Evolutionary conservation across 2,888 invertebrate species (phyloP).

Genomic region (Linnaemya tessellans): DNA sequence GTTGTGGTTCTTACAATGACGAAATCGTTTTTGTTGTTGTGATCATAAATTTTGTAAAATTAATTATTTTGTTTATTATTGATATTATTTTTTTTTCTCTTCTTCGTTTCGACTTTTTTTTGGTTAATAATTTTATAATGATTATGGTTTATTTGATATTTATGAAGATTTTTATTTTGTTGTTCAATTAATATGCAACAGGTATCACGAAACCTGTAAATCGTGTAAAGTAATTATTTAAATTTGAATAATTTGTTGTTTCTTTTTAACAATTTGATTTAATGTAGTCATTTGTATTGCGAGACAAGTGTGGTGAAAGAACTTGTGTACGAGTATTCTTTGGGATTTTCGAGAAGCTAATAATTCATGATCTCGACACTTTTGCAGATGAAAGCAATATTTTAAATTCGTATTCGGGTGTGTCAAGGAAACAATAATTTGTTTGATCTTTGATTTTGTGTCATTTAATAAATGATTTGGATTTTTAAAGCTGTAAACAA

Average conservation of each 20-base stretch:
- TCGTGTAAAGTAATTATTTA: constrained; percentile 13
- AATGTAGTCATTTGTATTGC: neutral
- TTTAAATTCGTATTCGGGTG: too few relatives aligned
- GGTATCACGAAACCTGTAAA: constrained; percentile 40
- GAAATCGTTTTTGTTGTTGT: constrained; percentile 62
- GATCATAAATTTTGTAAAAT: constrained; percentile 71
- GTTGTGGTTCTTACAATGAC: constrained; percentile 52
- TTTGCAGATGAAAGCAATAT: too few relatives aligned
- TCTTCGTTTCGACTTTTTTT: constrained; percentile 6
- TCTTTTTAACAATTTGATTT: constrained; percentile 27
- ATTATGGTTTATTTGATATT: constrained; percentile 31
- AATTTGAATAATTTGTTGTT: constrained; percentile 9
- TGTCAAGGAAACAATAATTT: too few relatives aligned
- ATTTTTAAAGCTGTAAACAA: too few relatives aligned
- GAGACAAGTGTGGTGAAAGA: too few relatives aligned
- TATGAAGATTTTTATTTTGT: constrained; percentile 20
- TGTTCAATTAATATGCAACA: constrained; percentile 19
- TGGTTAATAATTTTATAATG: constrained; percentile 23
- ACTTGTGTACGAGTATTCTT: too few relatives aligned
- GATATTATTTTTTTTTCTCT: constrained; percentile 33
- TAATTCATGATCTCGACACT: too few relatives aligned
- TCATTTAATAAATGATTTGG: too few relatives aligned
- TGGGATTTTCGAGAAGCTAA: too few relatives aligned
- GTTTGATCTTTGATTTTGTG: too few relatives aligned
- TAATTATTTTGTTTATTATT: constrained; percentile 66